A percentile compares a stretch with the other conserved stretches of the same genome.
These are phyloP conservation scores for Noctilio leporinus DNA, from an alignment of 2,113 vertebrate species.

Conservation along the genomic window DNA sequence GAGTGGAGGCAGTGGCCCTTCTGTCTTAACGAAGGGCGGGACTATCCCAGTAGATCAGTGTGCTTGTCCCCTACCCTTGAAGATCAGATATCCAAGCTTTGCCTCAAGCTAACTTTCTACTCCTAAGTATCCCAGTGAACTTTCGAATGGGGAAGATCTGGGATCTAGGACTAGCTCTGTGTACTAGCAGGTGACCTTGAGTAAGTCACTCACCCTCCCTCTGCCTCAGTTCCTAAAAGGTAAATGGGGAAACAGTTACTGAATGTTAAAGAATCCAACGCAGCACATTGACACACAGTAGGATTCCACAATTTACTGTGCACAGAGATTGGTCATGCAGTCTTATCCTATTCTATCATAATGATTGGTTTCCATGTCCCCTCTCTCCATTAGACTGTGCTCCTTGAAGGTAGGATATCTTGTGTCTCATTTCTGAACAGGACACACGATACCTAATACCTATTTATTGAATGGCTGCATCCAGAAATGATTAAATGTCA, in stretches of 20 bases:
- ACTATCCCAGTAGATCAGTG: not conserved
- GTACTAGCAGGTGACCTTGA: not conserved
- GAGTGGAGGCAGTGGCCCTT: not conserved
- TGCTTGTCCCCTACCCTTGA: not conserved
- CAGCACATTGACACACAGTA: not conserved
- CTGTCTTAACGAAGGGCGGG: not conserved
- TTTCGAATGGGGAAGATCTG: constrained; percentile 4
- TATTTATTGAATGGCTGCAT: not conserved
- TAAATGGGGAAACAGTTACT: not conserved
- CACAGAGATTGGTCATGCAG: not conserved
- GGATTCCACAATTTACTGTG: not conserved
- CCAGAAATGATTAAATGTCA: not conserved
- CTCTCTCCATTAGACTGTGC: not conserved
- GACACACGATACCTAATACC: not conserved
- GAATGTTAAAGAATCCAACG: not conserved
- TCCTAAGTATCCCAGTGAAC: not conserved
- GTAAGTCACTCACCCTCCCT: not conserved
- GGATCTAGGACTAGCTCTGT: not conserved
- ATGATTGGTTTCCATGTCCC: not conserved
- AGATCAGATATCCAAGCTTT: not conserved
- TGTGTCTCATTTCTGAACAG: not conserved
- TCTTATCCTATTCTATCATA: not conserved
- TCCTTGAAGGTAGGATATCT: not conserved
- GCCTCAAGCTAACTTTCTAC: not conserved
- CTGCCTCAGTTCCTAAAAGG: not conserved